phyloP scores from a whole-genome alignment of 2,888 invertebrate genomes.

The Calameuta idolon region DNA sequence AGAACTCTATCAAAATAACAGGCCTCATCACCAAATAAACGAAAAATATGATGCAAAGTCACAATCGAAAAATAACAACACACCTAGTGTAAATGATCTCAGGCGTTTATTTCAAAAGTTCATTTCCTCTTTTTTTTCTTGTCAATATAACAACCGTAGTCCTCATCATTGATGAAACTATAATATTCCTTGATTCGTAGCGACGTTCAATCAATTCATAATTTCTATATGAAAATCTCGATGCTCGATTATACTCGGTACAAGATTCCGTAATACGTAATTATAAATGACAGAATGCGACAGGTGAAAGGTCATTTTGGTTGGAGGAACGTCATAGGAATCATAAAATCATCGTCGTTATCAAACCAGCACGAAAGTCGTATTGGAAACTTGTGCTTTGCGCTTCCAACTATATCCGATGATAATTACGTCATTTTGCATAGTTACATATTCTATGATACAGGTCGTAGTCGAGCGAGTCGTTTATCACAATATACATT shows the following conservation, averaged over 20 bases:
- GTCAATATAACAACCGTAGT: conserved; percentile 43
- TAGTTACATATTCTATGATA: conserved; percentile 40
- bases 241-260: background rate
- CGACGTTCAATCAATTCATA: conserved; percentile 6
- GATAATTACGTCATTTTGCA: background rate
- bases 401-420: background rate
- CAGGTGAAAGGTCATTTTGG: background rate
- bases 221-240: background rate
- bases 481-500: conserved; percentile 57
- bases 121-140: conserved; percentile 6
- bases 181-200: conserved; percentile 38
- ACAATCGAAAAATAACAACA: background rate
- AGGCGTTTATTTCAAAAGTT: conserved; percentile 39
- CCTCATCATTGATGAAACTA: conserved; percentile 43
- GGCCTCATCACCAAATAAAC: background rate
- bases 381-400: no score
- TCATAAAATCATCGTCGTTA: background rate
- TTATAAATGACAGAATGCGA: background rate
- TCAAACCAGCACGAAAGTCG: background rate
- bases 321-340: background rate
- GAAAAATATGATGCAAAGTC: background rate
- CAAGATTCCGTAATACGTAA: background rate
- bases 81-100: conserved; percentile 31
- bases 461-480: conserved; percentile 44
- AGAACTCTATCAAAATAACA: background rate